Conservation (phyloP, 2,797 vertebrate species). For the Vespertilio murinus region DNA sequence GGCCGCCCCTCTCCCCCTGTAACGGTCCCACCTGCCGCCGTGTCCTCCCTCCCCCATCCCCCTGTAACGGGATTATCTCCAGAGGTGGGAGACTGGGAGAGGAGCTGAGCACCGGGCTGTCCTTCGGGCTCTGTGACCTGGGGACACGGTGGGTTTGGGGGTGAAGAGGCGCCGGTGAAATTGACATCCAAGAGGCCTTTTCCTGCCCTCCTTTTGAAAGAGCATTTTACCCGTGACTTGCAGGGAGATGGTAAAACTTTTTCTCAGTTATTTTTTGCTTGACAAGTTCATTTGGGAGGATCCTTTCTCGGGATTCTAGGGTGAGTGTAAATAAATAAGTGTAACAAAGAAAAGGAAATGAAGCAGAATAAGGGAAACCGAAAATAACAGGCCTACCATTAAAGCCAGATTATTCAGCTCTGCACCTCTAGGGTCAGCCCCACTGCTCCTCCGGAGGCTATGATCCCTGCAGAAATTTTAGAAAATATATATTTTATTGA, state of each 20-base stretch:
- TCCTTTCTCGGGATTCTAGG: background rate
- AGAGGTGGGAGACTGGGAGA: background rate
- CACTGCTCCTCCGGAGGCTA: background rate
- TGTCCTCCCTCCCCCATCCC: rapidly evolving
- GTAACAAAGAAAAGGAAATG: background rate
- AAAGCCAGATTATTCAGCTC: background rate
- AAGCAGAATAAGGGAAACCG: background rate
- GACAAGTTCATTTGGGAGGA: background rate
- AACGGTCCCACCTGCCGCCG: background rate
- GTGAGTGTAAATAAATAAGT: background rate
- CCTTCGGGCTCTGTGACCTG: background rate
- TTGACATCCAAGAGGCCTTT: background rate
- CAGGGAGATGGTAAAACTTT: background rate
- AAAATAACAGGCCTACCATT: background rate
- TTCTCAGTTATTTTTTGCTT: background rate
- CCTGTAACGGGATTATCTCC: background rate
- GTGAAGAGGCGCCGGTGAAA: background rate
- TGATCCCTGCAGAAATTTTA: no score
- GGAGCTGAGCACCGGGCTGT: background rate
- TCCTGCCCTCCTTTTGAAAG: background rate
- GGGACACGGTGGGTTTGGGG: background rate
- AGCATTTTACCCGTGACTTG: background rate
- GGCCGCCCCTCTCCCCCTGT: no score
- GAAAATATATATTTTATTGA: no score
- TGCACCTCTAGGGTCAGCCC: no score